phyloP scores from a whole-genome alignment of 1,140 invertebrate genomes.

The Daktulosphaira vitifoliae region DNA sequence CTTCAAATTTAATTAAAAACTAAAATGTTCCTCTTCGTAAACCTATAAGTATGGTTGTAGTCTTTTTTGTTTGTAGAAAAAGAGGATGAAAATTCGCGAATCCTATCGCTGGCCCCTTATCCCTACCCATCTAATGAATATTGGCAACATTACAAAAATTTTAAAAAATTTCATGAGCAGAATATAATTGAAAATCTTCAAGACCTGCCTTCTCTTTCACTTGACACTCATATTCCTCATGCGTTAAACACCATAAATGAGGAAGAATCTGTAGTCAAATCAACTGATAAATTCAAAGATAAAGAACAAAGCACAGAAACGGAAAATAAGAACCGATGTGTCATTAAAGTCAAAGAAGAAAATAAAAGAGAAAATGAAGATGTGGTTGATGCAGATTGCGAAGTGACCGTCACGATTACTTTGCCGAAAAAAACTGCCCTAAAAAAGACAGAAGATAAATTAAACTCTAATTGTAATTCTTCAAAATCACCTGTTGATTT shows the following conservation, averaged over 20 bases:
- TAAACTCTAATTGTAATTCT: too few species aligned
- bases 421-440: background rate
- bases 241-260: constrained; percentile 12
- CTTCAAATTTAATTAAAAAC: too few species aligned
- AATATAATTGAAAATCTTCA: too few species aligned
- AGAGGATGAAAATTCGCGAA: constrained; percentile 6
- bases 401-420: constrained; percentile 8
- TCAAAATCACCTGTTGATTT: constrained; percentile 4
- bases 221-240: background rate
- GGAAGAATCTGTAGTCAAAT: constrained; percentile 1
- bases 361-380: background rate
- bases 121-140: background rate
- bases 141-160: constrained; percentile 18
- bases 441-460: background rate
- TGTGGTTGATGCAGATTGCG: background rate
- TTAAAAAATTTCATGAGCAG: constrained; percentile 10
- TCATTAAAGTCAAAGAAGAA: too few species aligned
- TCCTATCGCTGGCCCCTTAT: constrained; percentile 3
- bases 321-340: too few species aligned
- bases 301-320: too few species aligned
- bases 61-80: constrained; percentile 25
- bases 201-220: background rate
- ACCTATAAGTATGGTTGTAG: background rate
- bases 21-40: too few species aligned
- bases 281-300: background rate